Evolutionary conservation across 2,113 vertebrate genomes (phyloP).

Genomic region (Notarius lentiginosus): DNA sequence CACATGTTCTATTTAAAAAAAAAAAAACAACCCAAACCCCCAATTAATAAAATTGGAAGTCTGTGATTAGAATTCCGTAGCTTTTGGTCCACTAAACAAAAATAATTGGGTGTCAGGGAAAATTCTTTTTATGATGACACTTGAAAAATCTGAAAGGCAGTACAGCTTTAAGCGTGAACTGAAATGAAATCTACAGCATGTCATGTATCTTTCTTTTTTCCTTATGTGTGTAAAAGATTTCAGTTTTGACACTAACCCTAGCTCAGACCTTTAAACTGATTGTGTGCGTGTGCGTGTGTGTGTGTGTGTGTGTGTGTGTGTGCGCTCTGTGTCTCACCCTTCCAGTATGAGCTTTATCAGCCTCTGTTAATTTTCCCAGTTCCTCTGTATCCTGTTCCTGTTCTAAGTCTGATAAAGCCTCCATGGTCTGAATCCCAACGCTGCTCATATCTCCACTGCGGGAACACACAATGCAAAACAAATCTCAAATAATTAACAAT

Average conservation of each 20-base stretch:
- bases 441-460: constrained; percentile 53
- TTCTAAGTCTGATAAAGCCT: constrained; percentile 47
- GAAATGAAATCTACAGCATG: not conserved
- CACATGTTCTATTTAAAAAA: no score
- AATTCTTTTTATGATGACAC: no score
- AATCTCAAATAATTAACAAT: not conserved
- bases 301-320: not conserved
- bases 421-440: constrained; percentile 51
- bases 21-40: no score
- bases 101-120: no score
- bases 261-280: not conserved
- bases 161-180: not conserved
- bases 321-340: constrained; percentile 52
- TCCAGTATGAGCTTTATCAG: constrained; percentile 62
- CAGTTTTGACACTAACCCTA: not conserved
- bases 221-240: not conserved
- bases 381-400: constrained; percentile 49
- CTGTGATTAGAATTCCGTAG: no score
- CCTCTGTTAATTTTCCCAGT: constrained; percentile 60
- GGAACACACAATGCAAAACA: not conserved
- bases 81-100: no score
- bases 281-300: not conserved
- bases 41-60: no score
- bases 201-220: not conserved
- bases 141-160: no score